phyloP scores from a whole-genome alignment of 2,797 vertebrate genomes.

The Heteromormyrus szaboi region DNA sequence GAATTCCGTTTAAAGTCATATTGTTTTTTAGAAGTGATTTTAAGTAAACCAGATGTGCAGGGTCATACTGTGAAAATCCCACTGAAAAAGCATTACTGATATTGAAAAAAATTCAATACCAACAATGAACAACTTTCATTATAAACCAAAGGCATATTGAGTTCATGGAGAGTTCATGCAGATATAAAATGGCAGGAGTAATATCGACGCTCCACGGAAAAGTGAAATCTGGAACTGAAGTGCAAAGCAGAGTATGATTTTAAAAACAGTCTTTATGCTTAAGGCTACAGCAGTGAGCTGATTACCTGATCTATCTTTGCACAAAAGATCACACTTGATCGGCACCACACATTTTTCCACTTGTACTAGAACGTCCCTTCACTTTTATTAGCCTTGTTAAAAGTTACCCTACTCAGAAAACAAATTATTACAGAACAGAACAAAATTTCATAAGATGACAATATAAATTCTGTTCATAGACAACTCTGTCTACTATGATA shows the following conservation, averaged over 20 bases:
- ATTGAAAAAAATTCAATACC: not conserved
- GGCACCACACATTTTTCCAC: not conserved
- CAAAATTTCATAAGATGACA: not conserved
- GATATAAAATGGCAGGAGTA: not conserved
- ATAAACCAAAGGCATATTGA: not conserved
- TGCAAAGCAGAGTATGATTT: not conserved
- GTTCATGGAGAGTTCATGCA: not conserved
- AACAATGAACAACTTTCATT: not conserved
- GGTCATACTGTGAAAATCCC: not conserved
- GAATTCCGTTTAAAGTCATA: not conserved
- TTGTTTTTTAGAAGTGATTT: not conserved
- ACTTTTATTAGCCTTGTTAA: not conserved
- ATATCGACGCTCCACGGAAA: not conserved
- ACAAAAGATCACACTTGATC: slow-evolving; percentile 45
- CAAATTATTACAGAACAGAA: not conserved
- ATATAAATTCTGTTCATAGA: not conserved
- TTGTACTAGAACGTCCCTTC: not conserved
- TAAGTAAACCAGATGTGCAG: not conserved
- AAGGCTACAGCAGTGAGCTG: slow-evolving; percentile 61
- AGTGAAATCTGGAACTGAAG: not conserved
- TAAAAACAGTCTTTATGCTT: slow-evolving; percentile 58
- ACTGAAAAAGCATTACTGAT: not conserved
- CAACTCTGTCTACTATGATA: not conserved
- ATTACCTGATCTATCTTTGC: slow-evolving; percentile 67
- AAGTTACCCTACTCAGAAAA: not conserved